phyloP scores from a whole-genome alignment of 1,140 invertebrate species.

The Drosophila suzukii region DNA sequence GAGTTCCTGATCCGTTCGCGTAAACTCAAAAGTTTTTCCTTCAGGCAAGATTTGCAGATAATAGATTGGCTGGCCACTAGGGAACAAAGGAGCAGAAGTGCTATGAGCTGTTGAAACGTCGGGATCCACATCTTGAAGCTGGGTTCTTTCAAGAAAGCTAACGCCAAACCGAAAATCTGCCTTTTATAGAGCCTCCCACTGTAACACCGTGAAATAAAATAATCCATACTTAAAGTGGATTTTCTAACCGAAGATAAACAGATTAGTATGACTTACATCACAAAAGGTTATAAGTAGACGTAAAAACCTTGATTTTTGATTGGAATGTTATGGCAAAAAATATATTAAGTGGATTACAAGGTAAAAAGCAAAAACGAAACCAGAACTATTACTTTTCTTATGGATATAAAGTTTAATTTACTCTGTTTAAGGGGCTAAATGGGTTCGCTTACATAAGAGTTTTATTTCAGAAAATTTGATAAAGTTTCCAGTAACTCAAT shows the following conservation, averaged over 20 bases:
- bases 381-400: no score
- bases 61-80: neutral
- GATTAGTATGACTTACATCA: slow-evolving; percentile 3
- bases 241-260: neutral
- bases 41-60: neutral
- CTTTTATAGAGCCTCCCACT: neutral
- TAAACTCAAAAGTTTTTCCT: neutral
- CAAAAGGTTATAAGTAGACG: neutral
- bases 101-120: neutral
- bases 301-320: neutral
- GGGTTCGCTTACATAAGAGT: no score
- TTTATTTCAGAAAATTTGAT: neutral
- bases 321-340: neutral
- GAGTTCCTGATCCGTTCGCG: neutral
- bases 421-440: neutral
- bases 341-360: neutral
- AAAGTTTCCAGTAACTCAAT: neutral
- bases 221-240: neutral
- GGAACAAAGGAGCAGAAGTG: neutral
- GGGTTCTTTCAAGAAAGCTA: neutral
- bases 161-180: neutral
- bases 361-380: no score
- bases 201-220: neutral
- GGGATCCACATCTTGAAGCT: slow-evolving; percentile 1
- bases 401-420: neutral